Evolutionary conservation across 1,140 invertebrate genomes (phyloP).

Genomic region (Tribolium madens): DNA sequence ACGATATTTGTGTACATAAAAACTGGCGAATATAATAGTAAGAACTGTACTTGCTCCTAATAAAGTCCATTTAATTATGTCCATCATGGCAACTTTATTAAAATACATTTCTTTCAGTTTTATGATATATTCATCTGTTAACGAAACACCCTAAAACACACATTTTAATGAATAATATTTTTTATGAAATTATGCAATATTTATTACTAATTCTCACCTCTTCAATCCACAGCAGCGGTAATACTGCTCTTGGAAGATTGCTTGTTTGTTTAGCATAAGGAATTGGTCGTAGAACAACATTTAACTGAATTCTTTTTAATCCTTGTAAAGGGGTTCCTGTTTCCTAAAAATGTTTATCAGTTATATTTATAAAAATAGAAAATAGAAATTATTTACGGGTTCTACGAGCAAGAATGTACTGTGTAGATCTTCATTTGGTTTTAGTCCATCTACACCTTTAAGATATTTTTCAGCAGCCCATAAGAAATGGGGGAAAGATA

Average conservation of each 20-base stretch:
- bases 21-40: neutral
- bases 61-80: constrained; percentile 14
- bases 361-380: too few species aligned
- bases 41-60: constrained; percentile 1
- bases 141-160: constrained; percentile 19
- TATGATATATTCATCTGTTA: constrained; percentile 24
- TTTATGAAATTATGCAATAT: too few species aligned
- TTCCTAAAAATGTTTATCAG: too few species aligned
- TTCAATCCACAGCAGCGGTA: constrained; percentile 51
- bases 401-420: constrained; percentile 46
- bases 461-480: constrained; percentile 56
- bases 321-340: constrained; percentile 48
- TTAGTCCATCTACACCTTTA: constrained; percentile 51
- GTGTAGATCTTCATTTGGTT: constrained; percentile 50
- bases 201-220: constrained; percentile 38
- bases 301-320: constrained; percentile 48
- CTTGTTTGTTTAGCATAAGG: neutral
- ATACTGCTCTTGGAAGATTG: constrained; percentile 35
- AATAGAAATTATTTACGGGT: constrained; percentile 13
- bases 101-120: constrained; percentile 29
- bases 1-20: neutral
- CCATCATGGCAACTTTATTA: neutral
- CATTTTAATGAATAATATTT: neutral
- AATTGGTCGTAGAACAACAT: constrained; percentile 47
- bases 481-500: constrained; percentile 61